A percentile compares a stretch with the other conserved stretches of the same genome.
Evolutionary conservation across 2,113 vertebrate species (phyloP).

Genomic region (Dicentrarchus labrax): DNA sequence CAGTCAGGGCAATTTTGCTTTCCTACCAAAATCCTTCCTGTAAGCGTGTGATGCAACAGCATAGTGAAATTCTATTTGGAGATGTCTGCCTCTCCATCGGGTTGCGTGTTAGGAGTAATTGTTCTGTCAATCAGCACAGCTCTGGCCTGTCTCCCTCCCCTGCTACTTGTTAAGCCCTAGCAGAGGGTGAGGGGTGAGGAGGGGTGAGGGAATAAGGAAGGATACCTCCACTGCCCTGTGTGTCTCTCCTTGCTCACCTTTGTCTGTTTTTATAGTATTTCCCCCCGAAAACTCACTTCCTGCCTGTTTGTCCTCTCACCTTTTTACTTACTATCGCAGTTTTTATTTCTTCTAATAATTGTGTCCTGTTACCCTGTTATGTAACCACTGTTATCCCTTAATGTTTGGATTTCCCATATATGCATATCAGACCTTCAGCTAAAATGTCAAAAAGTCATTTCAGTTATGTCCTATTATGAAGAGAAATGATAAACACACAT

Average conservation of each 20-base stretch:
- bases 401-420: not conserved
- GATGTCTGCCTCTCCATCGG: slow-evolving; percentile 83
- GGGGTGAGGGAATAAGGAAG: slow-evolving; percentile 48
- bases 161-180: slow-evolving; percentile 81
- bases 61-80: slow-evolving; percentile 88
- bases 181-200: slow-evolving; percentile 59
- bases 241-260: slow-evolving; percentile 36
- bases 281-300: not conserved
- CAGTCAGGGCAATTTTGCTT: slow-evolving; percentile 68
- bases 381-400: not conserved
- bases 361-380: not conserved
- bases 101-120: slow-evolving; percentile 87
- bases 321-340: not conserved
- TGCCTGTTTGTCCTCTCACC: slow-evolving; percentile 13
- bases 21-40: slow-evolving; percentile 80
- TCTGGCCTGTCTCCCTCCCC: slow-evolving; percentile 83
- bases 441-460: no score
- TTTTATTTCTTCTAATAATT: not conserved
- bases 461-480: no score
- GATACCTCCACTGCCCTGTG: slow-evolving; percentile 31
- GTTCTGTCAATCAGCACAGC: slow-evolving; percentile 87
- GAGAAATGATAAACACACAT: no score
- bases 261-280: slow-evolving; percentile 27
- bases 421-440: no score
- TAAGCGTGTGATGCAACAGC: slow-evolving; percentile 84